Evolutionary conservation across 1,140 invertebrate genomes (phyloP).

Genomic region (Diorhabda elongata): DNA sequence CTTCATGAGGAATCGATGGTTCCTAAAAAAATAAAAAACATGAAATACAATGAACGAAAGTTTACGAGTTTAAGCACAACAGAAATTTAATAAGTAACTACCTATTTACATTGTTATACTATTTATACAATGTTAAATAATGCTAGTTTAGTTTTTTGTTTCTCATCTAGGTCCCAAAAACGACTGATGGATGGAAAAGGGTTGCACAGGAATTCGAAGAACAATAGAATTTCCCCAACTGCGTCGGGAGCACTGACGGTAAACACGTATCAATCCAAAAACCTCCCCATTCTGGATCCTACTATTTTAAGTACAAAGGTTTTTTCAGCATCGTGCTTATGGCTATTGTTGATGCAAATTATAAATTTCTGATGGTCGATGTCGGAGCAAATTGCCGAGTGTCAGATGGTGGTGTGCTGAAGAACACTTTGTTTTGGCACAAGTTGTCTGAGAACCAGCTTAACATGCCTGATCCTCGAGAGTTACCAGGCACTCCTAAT

Average conservation of each 20-base stretch:
- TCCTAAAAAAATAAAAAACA: not conserved
- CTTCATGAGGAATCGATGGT: constrained; percentile 8
- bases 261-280: constrained; percentile 17
- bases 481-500: too few relatives aligned
- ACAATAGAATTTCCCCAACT: constrained; percentile 33
- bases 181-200: constrained; percentile 8
- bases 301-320: constrained; percentile 48
- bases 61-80: constrained; percentile 1
- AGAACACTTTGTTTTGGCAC: too few relatives aligned
- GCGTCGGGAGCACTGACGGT: constrained; percentile 44
- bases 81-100: not conserved
- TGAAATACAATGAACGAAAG: constrained; percentile 5
- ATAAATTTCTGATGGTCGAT: constrained; percentile 23
- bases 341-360: constrained; percentile 43
- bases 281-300: constrained; percentile 41
- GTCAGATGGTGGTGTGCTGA: too few relatives aligned
- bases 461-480: too few relatives aligned
- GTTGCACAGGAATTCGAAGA: constrained; percentile 19
- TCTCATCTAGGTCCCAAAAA: constrained; percentile 15
- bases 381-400: constrained; percentile 6
- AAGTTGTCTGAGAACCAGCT: too few relatives aligned
- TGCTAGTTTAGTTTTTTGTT: constrained; percentile 11
- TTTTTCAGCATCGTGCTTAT: constrained; percentile 46
- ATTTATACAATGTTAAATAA: constrained; percentile 5
- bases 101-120: not conserved